Evolutionary conservation across 1,140 invertebrate species (phyloP), one percentile per base, ranked within the genome.

Genomic region (Tetramorium parvispinum): DNA sequence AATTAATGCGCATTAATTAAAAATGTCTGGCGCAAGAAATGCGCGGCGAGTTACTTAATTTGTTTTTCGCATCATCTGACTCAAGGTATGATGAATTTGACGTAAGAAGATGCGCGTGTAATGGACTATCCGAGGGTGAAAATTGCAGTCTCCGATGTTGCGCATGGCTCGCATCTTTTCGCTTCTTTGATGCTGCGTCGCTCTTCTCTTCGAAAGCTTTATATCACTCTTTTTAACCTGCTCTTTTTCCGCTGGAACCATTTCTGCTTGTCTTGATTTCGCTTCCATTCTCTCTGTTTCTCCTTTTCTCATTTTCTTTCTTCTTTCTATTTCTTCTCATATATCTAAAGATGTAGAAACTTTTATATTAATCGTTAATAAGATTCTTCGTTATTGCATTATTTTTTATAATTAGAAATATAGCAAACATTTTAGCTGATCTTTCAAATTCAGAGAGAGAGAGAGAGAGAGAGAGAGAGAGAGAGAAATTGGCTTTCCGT

Each of bases 121-220:
- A 61, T 57, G 53, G 70, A 65, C 73, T 81, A 76, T 81, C 68
- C 55, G 70, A 86, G 66, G 85, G 77, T 91, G 90, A 89, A 89
- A 91, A 91, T 91, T 91, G 73, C 76, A 79, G 73, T 89, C 88
- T 81, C 63, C 57, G 59, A 61, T 76, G 68, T 83, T 75, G 75
- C 27, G 13, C 46, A 70, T n/a, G 68, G 43, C 59, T 79, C 73
- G 71, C 81, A 83, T 70, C 82, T 91, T 88, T 90, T 91, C 78
- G 46, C 16, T 76, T 63, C 86, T 92, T 92, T 91, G 91, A 91
- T 89, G 83, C 87, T 55, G 55, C 78, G 71, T 61, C n/a, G 21
- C 10, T 43, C 21, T 59, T 32, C 40, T 24, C 6, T 27, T 55
- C 21, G n/a, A 40, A 37, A 61, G 24, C 37, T 55, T 49, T 13